Percentiles rank a stretch among this genome's conserved stretches.
Conservation (phyloP, 1,140 invertebrate species). For the Atopsyche davidsoni region DNA sequence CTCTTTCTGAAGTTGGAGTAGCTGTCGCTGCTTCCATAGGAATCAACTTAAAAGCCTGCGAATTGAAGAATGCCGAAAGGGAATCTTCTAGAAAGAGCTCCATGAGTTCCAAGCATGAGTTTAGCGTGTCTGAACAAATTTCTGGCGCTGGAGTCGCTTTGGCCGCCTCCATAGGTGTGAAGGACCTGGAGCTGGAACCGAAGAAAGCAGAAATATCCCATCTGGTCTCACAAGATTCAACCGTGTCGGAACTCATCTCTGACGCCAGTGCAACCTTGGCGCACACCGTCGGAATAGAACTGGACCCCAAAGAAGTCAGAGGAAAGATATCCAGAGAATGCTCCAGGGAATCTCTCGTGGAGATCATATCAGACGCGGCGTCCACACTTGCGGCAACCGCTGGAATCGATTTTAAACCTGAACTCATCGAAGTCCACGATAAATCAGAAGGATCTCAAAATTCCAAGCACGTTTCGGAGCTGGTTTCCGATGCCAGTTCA, state of each 20-base stretch:
- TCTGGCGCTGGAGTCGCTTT: neutral
- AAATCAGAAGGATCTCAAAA: constrained; percentile 3
- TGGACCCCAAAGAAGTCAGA: constrained; percentile 10
- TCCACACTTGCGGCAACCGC: constrained; percentile 21
- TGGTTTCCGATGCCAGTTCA: constrained; percentile 20
- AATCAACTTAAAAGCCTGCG: constrained; percentile 13
- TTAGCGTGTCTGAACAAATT: neutral
- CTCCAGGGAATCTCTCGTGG: constrained; percentile 4
- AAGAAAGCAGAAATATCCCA: neutral
- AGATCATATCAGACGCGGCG: constrained; percentile 15
- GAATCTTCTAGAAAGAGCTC: neutral
- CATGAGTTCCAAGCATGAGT: neutral
- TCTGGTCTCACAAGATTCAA: neutral
- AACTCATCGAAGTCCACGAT: constrained; percentile 3
- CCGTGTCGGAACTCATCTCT: constrained; percentile 21
- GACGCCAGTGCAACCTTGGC: constrained; percentile 21
- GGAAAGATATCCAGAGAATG: neutral
- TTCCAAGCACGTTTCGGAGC: constrained; percentile 12
- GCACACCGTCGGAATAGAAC: constrained; percentile 6
- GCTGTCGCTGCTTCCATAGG: constrained; percentile 19
- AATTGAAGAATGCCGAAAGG: neutral
- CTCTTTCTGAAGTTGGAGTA: constrained; percentile 19
- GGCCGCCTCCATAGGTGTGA: neutral
- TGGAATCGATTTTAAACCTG: constrained; percentile 21
- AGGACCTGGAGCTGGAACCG: neutral